These are phyloP conservation scores for Spheniscus humboldti DNA, from an alignment of 2,797 vertebrate genomes.

Conservation along the genomic window DNA sequence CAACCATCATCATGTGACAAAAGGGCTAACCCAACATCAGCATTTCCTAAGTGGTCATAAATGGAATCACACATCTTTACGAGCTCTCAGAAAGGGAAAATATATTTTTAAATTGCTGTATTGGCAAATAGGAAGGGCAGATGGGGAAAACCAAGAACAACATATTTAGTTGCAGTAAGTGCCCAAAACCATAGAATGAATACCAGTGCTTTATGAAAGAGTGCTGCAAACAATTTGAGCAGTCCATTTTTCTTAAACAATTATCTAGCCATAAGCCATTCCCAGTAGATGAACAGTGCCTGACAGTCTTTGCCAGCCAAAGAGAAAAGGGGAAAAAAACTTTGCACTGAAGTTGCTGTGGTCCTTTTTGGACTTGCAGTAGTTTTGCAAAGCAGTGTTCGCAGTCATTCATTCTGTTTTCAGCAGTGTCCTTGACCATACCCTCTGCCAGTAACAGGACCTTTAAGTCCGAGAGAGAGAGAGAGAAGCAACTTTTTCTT, in stretches of 20 bases:
- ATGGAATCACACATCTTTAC: not conserved
- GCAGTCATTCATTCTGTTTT: constrained; percentile 54
- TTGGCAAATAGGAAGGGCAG: not conserved
- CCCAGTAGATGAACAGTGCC: not conserved
- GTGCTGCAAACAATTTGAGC: not conserved
- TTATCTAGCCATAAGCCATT: not conserved
- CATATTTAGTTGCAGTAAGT: not conserved
- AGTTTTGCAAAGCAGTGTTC: constrained; percentile 59
- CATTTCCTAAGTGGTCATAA: not conserved
- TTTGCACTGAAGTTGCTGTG: not conserved
- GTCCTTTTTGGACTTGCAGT: constrained; percentile 36
- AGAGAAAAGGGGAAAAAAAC: not conserved
- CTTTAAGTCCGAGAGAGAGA: constrained; percentile 64
- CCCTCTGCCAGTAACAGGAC: constrained; percentile 60
- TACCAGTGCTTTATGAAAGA: not conserved
- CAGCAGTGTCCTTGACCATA: constrained; percentile 60
- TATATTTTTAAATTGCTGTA: not conserved
- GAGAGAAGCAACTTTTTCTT: constrained; percentile 66
- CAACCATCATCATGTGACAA: not conserved
- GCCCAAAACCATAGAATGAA: not conserved
- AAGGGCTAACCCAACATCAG: not conserved
- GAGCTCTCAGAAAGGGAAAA: constrained; percentile 11
- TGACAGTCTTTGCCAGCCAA: not conserved
- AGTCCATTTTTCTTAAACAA: not conserved
- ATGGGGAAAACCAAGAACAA: not conserved